phyloP scores from a whole-genome alignment of 2,888 invertebrate genomes.

The Blastobasis adustella region DNA sequence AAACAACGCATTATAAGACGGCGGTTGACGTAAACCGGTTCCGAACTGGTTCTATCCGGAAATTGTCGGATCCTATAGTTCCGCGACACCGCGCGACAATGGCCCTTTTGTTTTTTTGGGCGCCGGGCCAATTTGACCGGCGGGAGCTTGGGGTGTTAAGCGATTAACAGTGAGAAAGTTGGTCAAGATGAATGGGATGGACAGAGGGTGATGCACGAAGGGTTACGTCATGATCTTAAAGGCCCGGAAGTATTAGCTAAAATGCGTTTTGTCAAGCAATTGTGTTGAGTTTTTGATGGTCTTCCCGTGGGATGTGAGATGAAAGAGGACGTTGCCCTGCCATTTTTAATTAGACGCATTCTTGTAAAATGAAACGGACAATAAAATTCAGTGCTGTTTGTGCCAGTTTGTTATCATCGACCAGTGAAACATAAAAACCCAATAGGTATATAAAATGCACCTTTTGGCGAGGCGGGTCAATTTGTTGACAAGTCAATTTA shows the following conservation, averaged over 20 bases:
- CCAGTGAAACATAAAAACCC: too few species aligned
- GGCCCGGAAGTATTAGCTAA: slow-evolving; percentile 36
- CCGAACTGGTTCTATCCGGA: slow-evolving; percentile 55
- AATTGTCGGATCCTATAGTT: slow-evolving; percentile 50
- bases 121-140: slow-evolving; percentile 41
- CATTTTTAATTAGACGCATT: too few species aligned
- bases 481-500: too few species aligned
- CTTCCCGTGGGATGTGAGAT: too few species aligned
- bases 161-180: slow-evolving; percentile 43
- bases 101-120: slow-evolving; percentile 46
- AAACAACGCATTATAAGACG: slow-evolving; percentile 64
- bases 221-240: slow-evolving; percentile 32
- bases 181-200: slow-evolving; percentile 39
- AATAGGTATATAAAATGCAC: too few species aligned
- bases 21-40: slow-evolving; percentile 50
- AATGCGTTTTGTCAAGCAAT: slow-evolving; percentile 17
- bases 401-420: too few species aligned
- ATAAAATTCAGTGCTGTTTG: too few species aligned
- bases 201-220: slow-evolving; percentile 27
- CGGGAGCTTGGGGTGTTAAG: slow-evolving; percentile 35
- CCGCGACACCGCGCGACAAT: slow-evolving; percentile 60
- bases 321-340: too few species aligned
- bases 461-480: too few species aligned
- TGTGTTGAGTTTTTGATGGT: too few species aligned
- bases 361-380: too few species aligned